Evolutionary conservation across 2,797 vertebrate genomes (phyloP), one percentile per base, ranked within the genome.

Genomic region (Pipistrellus pipistrellus): DNA sequence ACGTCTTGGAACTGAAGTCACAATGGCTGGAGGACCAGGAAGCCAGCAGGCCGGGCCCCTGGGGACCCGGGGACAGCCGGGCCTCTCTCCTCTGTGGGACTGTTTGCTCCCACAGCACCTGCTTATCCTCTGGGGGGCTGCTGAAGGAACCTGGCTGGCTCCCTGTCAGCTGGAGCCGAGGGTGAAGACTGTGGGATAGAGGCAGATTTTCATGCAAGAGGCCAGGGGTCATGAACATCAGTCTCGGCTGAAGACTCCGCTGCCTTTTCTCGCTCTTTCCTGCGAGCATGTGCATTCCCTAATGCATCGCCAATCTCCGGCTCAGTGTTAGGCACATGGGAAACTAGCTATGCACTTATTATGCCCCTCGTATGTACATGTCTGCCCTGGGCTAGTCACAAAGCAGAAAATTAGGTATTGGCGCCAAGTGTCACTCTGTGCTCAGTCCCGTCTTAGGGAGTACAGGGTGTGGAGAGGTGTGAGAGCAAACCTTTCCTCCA

Each of bases 21-120:
- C 93, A 85, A 72, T 68, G 85, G 44, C 72, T 85, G 7, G 18
- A 83, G 73, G 88, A 48, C 69, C 85, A 95, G 95, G 91, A 96
- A 87, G 78, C 85, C 80, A 69, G 71, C 9, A 81, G 83, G 55
- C 38, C 1, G 3, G 14, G 71, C n/a, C 69, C 21, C 57, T 6
- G 6, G 59, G 55, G 71, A 55, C 85, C 15, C 51, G 15, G 76
- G 27, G 57, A 75, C 75, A 77, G 82, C 38, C 14, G 8, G 73
- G 25, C 18, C 82, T 90, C 91, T 88, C 96, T 86, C 92, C 64
- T 48, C 82, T 44, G 35, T 80, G 82, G 81, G 72, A 92, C 90
- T 75, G 0, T 53, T 71, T 86, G 88, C 88, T 85, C 55, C 57
- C 11, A 0, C 12, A 13, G 62, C 57, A 94, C 76, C 92, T 82